These are phyloP conservation scores for Nerophis lumbriciformis DNA, from an alignment of 2,113 vertebrate genomes.

Conservation along the genomic window DNA sequence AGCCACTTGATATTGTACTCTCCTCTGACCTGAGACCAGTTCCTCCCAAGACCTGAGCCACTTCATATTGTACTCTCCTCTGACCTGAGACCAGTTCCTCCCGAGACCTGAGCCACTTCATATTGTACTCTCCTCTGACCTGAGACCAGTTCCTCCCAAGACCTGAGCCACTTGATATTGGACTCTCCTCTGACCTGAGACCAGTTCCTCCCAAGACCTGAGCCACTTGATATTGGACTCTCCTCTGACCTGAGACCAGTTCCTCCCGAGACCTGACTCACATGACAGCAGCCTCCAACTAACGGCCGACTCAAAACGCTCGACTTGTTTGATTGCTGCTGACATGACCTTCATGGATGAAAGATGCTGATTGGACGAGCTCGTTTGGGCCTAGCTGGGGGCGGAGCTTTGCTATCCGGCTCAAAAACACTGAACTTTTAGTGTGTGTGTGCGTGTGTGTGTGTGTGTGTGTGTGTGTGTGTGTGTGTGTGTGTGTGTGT, in stretches of 20 bases:
- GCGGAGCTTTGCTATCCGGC: neutral
- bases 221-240: no score
- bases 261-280: neutral
- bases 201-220: no score
- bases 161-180: no score
- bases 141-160: no score
- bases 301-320: neutral
- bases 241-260: no score
- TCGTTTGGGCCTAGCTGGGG: neutral
- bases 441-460: slow-evolving; percentile 7
- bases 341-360: slow-evolving; percentile 8
- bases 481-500: slow-evolving; percentile 9
- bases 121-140: neutral
- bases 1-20: no score
- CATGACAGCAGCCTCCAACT: no score
- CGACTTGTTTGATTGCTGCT: neutral
- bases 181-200: no score
- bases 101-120: neutral
- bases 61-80: neutral
- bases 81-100: neutral
- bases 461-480: slow-evolving; percentile 4
- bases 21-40: no score
- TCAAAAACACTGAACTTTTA: neutral
- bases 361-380: slow-evolving; percentile 12
- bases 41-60: neutral